Evolutionary conservation across 2,797 vertebrate species (phyloP), one percentile per base, ranked within the genome.

Genomic region (Pteropus rufus): DNA sequence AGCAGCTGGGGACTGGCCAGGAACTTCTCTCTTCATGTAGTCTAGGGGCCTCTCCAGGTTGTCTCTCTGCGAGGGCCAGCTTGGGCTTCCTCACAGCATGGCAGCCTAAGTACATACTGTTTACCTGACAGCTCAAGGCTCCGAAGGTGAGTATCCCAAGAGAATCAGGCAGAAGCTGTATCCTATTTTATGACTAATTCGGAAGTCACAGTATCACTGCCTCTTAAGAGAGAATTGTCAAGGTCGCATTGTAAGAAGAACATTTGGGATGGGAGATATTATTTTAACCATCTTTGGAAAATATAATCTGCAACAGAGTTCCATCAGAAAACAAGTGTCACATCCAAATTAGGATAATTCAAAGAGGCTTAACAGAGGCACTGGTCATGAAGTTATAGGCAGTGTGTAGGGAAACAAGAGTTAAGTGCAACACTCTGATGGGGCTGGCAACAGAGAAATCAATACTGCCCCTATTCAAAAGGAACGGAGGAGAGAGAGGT

Each of bases 61-160:
- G 3, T 12, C 18, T 49, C 62, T 69, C 41, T 8, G 5, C 4
- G 0, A 23, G 49, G 16, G 36, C 52, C 86, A 54, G 12, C 70
- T 70, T 84, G 72, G 49, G 23, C 44, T 94, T 93, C 60, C 91
- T 95, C 46, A 18, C 4, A 82, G 34, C 29, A 34, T 60, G 79
- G 52, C 5, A 3, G 9, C 41, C 31, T 80, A 73, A 29, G 58
- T 46, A 39, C 41, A 62, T 5, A 46, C n/a, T 67, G 12, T 46
- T 70, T 60, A 24, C 60, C 5, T 8, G 10, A 79, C 7, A 34
- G 76, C 23, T 77, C 80, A 49, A 29, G 41, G 23, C 8, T 75
- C 67, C 19, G 52, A 52, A 94, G 72, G 23, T 14, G 60, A 70
- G 46, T 18, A 26, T 82, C n/a, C 41, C 77, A 77, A 6, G 64